Conservation (phyloP, 2,888 invertebrate species). For the Rhyacophila evoluta region DNA sequence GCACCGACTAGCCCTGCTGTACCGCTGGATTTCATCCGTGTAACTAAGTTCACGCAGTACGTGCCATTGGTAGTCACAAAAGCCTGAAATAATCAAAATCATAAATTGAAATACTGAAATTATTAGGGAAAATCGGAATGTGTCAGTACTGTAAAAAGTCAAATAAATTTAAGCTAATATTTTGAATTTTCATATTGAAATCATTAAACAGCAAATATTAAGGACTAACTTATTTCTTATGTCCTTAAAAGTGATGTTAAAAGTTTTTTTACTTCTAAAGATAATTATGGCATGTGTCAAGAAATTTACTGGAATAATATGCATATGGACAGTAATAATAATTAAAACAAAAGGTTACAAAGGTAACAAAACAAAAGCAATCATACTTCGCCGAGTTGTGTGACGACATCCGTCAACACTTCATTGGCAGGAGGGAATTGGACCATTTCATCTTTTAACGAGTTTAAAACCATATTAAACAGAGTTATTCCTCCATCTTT, state of each 20-base stretch:
- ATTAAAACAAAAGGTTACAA: no score
- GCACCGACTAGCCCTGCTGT: constrained; percentile 46
- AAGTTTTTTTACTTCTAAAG: no score
- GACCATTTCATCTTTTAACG: constrained; percentile 44
- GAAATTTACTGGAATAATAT: no score
- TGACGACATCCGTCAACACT: constrained; percentile 46
- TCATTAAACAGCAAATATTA: no score
- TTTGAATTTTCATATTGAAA: no score
- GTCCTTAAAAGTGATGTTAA: no score
- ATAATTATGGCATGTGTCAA: no score
- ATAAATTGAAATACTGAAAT: no score
- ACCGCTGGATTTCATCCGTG: constrained; percentile 26
- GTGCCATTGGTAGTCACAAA: constrained; percentile 46
- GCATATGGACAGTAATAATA: no score
- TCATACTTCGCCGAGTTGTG: constrained; percentile 52
- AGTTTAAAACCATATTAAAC: constrained; percentile 45
- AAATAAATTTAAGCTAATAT: not conserved
- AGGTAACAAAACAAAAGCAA: no score
- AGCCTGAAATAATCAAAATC: constrained; percentile 48
- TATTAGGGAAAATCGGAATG: not conserved
- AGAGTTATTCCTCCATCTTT: constrained; percentile 39
- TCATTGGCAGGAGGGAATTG: constrained; percentile 50
- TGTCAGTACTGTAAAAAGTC: not conserved
- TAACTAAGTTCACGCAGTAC: constrained; percentile 46
- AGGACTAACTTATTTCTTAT: no score